These are phyloP conservation scores for Seira musarum DNA, from an alignment of 2,888 invertebrate genomes.

Conservation along the genomic window DNA sequence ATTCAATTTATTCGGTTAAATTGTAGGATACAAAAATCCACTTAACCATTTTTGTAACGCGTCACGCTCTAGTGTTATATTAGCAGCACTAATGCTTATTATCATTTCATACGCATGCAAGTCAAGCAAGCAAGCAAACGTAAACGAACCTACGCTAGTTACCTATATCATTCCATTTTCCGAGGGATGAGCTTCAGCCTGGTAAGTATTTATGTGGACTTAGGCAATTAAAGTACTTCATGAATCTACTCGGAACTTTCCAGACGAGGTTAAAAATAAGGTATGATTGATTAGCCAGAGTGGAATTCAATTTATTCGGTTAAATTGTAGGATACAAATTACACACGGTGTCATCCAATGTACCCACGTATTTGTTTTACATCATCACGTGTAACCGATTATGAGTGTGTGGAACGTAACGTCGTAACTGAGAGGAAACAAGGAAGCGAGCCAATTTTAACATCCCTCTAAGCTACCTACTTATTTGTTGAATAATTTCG, in stretches of 20 bases:
- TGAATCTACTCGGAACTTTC: neutral
- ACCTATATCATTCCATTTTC: too few species aligned
- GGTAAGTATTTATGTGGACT: too few species aligned
- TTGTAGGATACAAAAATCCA: conserved; percentile 21
- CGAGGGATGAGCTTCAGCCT: too few species aligned
- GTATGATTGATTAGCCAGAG: conserved; percentile 49
- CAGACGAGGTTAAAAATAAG: conserved; percentile 37
- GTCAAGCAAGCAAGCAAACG: too few species aligned
- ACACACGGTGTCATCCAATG: too few species aligned
- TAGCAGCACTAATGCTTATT: neutral
- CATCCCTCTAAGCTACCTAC: too few species aligned
- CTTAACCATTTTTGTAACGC: conserved; percentile 41
- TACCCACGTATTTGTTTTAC: conserved; percentile 1
- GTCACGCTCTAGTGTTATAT: conserved; percentile 30
- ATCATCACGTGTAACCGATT: neutral
- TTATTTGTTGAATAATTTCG: too few species aligned
- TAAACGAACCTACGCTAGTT: too few species aligned
- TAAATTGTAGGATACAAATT: conserved; percentile 20
- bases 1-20: conserved; percentile 24
- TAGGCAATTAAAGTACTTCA: too few species aligned
- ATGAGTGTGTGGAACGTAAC: neutral
- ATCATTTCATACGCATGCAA: neutral
- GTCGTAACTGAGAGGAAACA: too few species aligned
- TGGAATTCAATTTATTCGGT: conserved; percentile 20
- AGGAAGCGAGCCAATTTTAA: too few species aligned